Percentiles rank a stretch among this genome's conserved stretches.
These are phyloP conservation scores for Trachops cirrhosus DNA, from an alignment of 2,797 vertebrate species.

Conservation along the genomic window DNA sequence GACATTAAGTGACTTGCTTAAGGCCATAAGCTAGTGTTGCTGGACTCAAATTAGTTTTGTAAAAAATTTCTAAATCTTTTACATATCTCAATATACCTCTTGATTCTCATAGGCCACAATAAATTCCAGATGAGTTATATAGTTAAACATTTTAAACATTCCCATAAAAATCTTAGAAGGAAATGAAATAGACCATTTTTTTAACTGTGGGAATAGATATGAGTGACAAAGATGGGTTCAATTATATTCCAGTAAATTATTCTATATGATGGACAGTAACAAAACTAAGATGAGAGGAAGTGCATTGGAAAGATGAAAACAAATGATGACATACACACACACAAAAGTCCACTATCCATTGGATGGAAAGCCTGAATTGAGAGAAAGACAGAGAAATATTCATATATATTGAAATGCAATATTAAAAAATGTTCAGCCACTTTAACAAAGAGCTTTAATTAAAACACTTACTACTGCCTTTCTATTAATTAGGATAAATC, in stretches of 20 bases:
- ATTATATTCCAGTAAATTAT: conserved; percentile 40
- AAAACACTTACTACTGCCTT: background rate
- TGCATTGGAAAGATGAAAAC: background rate
- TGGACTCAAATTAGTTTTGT: background rate
- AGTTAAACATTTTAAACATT: conserved; percentile 30
- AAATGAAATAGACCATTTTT: conserved; percentile 8
- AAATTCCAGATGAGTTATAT: conserved; percentile 35
- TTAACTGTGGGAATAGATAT: background rate
- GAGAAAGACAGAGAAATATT: background rate
- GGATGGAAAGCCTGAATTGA: background rate
- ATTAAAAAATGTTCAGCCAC: background rate
- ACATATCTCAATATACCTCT: background rate
- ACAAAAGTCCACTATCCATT: background rate
- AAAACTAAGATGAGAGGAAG: conserved; percentile 33
- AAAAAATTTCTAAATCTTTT: background rate
- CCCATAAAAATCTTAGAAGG: conserved; percentile 10
- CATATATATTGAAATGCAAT: conserved; percentile 9
- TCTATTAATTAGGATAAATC: background rate
- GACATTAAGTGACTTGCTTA: background rate
- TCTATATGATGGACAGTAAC: background rate
- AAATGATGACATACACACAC: background rate
- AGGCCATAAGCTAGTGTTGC: background rate
- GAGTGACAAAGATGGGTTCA: background rate
- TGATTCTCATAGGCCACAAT: conserved; percentile 12
- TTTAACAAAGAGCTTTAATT: background rate